Evolutionary conservation across 1,140 invertebrate species (phyloP), one percentile per base, ranked within the genome.

Genomic region (Papilio aristodemus): DNA sequence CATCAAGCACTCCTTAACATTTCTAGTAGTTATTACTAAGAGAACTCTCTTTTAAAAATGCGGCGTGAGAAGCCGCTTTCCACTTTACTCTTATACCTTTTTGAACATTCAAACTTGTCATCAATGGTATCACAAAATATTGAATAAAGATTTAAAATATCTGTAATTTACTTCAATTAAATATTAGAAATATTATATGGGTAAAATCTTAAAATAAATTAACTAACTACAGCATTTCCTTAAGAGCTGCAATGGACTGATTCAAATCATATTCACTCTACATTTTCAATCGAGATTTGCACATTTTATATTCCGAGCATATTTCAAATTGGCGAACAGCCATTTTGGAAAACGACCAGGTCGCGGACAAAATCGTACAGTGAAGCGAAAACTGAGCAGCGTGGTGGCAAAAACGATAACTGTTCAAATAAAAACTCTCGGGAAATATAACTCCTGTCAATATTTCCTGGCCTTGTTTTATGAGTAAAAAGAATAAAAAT

Each of bases 261-360:
- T 46, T 41, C 6, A 43, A 43, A 50, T 22, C 9, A 54, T 54
- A 19, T 17, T 54, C 46, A 25, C 46, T 4, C 46, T 54, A 54
- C 22, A 4, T 54, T 25, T 25, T 54, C 46, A 54, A 54, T 54
- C 46, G 46, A 54, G 46, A 54, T 13, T 46, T 54, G 0, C 19
- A 54, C 46, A 54, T 54, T 54, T 54, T 54, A 54, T 54, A 13
- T 54, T 54, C 46, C 10, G 46, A 54, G 22, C 46, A 54, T 54
- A 54, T 54, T 54, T 25, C 10, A 54, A 54, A 54, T 54, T 54
- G 46, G 46, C 46, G 46, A 54, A 54, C 46, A 54, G 46, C 46
- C 46, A 54, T 54, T 54, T 54, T 54, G 46, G 46, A 54, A 54
- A 54, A 54, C 19, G 17, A 54, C 46, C 46, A 54, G 46, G 19